Percentiles rank a stretch among this genome's conserved stretches.
Conservation (phyloP, 2,888 invertebrate genomes). For the Diachrysia chrysitis region DNA sequence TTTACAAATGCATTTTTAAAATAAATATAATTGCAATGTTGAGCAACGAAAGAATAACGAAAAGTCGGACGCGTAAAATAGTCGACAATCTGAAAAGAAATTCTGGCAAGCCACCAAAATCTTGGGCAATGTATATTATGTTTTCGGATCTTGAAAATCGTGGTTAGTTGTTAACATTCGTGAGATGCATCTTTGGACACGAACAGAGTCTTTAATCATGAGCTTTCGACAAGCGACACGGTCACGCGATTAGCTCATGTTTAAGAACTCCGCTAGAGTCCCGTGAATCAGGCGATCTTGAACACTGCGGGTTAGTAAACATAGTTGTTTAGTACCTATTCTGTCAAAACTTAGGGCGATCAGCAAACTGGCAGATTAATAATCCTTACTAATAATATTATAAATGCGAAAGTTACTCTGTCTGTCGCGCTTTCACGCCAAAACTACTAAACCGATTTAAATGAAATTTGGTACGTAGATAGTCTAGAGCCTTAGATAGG, state of each 20-base stretch:
- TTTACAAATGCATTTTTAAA: too few relatives aligned
- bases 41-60: neutral
- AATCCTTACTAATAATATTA: too few relatives aligned
- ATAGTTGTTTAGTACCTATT: neutral
- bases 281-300: neutral
- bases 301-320: neutral
- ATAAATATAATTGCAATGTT: neutral
- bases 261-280: neutral
- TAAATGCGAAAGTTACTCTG: too few relatives aligned
- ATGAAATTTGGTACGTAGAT: too few relatives aligned
- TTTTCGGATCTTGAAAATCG: neutral
- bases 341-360: too few relatives aligned
- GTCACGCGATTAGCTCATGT: neutral
- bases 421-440: too few relatives aligned
- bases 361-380: too few relatives aligned
- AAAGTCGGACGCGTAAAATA: neutral
- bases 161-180: slow-evolving; percentile 2
- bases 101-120: neutral
- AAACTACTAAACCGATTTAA: too few relatives aligned
- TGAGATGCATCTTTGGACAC: neutral
- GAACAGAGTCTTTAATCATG: neutral
- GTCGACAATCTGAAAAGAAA: neutral
- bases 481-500: too few relatives aligned
- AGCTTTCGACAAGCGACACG: slow-evolving; percentile 1
- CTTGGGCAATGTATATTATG: neutral